Base-by-base conservation (phyloP, 2,797 vertebrate species). In the Hemitrygon akajei region DNA sequence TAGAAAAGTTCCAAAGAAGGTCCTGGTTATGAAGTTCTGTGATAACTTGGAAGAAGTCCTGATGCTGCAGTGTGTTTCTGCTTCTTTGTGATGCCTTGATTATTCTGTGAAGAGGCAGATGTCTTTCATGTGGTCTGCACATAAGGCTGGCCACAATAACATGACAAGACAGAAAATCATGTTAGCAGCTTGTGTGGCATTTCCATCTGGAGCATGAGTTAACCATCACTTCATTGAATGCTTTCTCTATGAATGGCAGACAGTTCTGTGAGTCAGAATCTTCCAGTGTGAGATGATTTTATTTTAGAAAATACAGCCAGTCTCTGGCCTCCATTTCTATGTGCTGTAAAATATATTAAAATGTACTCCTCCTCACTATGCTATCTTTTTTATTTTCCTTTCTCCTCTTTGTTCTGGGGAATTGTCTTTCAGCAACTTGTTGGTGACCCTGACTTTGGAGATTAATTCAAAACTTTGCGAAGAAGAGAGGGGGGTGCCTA, bases 141-240 rank as follows among this genome's bases (percentile, higher is more conserved):
- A 58, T 25, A 56, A 75, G 71, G 91, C 40, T 47, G 71, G 91
- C 40, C 47, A 25, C 1, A 11, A 34, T 30, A 76, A 93, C 69
- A 75, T 93, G 91, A 93, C 71, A 76, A 93, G 91, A 93, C 71
- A 56, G 91, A 93, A 56, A 93, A 76, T 76, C 27, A 5, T 93
- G 91, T 76, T 93, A 73, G 75, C 91, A 56, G 91, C 91, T 75
- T 93, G 91, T 93, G 69, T 93, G 91, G 91, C 91, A 93, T 93
- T 93, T 93, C 91, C 91, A 93, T 73, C 91, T 75, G 71, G 66
- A n/a, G 71, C 4, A 47, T 93, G 71, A 20, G 16, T 93, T 56
- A 27, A 75, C 3, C 71, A 75, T 25, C 25, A 14, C 58, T 75
- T 76, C 5, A 56, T 71, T 56, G 40, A 30, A 37, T 93, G 71